Percentiles rank a stretch among this genome's conserved stretches.
Evolutionary conservation across 92 coral and sea anemone species (phyloP).

Genomic region (Palythoa heliodiscus): DNA sequence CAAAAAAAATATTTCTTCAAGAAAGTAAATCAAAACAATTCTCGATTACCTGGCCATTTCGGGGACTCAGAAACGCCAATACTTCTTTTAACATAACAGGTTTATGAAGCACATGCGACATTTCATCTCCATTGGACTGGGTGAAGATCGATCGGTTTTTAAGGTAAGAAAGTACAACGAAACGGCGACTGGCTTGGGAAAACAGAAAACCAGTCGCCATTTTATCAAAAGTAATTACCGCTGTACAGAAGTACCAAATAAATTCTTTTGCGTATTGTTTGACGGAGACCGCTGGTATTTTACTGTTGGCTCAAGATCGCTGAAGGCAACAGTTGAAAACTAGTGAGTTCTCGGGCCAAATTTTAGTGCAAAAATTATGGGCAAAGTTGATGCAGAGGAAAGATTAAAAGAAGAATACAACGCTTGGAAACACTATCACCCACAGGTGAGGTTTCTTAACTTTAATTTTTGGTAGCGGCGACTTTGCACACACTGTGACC

Average conservation of each 20-base stretch:
- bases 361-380: background rate
- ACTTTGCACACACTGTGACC: background rate
- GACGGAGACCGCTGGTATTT: background rate
- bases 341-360: background rate
- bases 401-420: slow-evolving; percentile 81
- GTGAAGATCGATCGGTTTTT: slow-evolving; percentile 59
- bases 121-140: slow-evolving; percentile 52
- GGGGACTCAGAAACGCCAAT: slow-evolving; percentile 78
- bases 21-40: background rate
- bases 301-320: background rate
- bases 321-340: too few relatives aligned
- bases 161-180: slow-evolving; percentile 58
- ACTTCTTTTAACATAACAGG: slow-evolving; percentile 88
- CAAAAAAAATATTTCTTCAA: slow-evolving; percentile 8
- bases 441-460: slow-evolving; percentile 52
- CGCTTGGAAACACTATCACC: slow-evolving; percentile 88
- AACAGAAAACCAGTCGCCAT: slow-evolving; percentile 71
- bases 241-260: slow-evolving; percentile 40
- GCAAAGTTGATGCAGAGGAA: slow-evolving; percentile 74
- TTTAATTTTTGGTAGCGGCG: background rate
- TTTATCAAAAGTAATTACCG: slow-evolving; percentile 13
- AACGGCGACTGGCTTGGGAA: slow-evolving; percentile 60
- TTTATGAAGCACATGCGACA: slow-evolving; percentile 69
- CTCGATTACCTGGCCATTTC: slow-evolving; percentile 70
- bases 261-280: background rate